Evolutionary conservation across 2,797 vertebrate genomes (phyloP), one percentile per base, ranked within the genome.

Genomic region (Syngnathus acus): DNA sequence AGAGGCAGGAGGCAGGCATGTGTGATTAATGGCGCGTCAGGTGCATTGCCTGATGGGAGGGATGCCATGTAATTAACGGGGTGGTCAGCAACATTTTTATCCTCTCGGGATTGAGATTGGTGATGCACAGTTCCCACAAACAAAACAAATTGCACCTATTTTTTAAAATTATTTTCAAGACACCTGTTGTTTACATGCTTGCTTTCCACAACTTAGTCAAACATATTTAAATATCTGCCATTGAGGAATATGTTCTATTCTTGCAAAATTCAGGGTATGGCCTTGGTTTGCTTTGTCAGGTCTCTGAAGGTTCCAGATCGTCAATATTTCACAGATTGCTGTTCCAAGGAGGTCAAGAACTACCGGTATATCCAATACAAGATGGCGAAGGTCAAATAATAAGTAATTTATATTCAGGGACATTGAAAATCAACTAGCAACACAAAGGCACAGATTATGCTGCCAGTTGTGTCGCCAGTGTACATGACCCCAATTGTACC

Each of bases 21-120:
- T 65, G 82, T 84, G 87, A 90, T 89, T 88, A 88, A 89, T 88
- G 81, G 65, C 68, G 69, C 69, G 76, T 82, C 79, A 81, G 70
- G 54, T 70, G 70, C 70, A 64, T 69, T 60, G 82, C 69, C 81
- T 83, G 86, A 88, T 82, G 83, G 78, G 79, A 87, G 76, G 86
- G 84, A 83, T 80, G 77, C 67, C 82, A 84, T 79, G 75, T 81
- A 88, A 89, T 89, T 86, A 89, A 88, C 72, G 72, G 57, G 75
- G 73, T 78, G 83, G 82, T 87, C 79, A 80, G 83, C 79, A 81
- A 80, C 68, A 70, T 75, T 82, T 79, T 68, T 62, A 74, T 76
- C 67, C 77, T 76, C 70, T 26, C 21, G 50, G n/a, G n/a, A 53
- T 9, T 43, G 74, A 62, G 69, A 40, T 60, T 60, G 69, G 72